Conservation (phyloP, 37 sponge, comb jelly and placozoan genomes). For the Bolinopsis microptera region DNA sequence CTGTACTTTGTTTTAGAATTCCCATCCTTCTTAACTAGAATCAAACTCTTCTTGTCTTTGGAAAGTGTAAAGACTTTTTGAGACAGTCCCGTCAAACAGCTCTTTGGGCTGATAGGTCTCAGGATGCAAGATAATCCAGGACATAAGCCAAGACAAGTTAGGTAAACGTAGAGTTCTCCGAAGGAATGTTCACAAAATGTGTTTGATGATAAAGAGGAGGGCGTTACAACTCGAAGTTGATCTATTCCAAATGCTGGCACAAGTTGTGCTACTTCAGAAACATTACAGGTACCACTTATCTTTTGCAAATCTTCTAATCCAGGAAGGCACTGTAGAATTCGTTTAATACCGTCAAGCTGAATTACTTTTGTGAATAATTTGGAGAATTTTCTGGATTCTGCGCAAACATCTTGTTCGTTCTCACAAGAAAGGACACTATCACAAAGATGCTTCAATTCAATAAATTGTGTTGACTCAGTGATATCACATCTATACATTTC, state of each 20-base stretch:
- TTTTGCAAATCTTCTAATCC: background rate
- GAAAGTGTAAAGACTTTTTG: background rate
- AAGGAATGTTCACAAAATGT: background rate
- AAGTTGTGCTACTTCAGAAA: background rate
- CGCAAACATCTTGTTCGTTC: background rate
- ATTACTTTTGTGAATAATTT: background rate
- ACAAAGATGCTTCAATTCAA: background rate
- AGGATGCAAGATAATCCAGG: background rate
- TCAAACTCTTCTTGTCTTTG: background rate
- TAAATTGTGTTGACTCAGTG: background rate
- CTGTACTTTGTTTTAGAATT: background rate
- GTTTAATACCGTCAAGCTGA: background rate
- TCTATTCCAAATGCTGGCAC: conserved; percentile 12
- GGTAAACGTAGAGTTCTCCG: conserved; percentile 8
- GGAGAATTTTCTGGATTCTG: background rate
- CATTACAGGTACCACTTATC: background rate
- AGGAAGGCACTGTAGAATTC: background rate
- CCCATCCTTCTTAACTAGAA: background rate
- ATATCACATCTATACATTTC: conserved; percentile 17
- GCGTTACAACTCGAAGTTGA: background rate
- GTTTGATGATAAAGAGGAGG: background rate
- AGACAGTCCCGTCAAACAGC: background rate
- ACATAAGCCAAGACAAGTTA: background rate
- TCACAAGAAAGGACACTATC: background rate
- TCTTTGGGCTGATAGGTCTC: background rate